Percentiles rank a stretch among this genome's conserved stretches.
These are phyloP conservation scores for Ptilodon capucinus DNA, from an alignment of 2,888 invertebrate genomes.

Conservation along the genomic window DNA sequence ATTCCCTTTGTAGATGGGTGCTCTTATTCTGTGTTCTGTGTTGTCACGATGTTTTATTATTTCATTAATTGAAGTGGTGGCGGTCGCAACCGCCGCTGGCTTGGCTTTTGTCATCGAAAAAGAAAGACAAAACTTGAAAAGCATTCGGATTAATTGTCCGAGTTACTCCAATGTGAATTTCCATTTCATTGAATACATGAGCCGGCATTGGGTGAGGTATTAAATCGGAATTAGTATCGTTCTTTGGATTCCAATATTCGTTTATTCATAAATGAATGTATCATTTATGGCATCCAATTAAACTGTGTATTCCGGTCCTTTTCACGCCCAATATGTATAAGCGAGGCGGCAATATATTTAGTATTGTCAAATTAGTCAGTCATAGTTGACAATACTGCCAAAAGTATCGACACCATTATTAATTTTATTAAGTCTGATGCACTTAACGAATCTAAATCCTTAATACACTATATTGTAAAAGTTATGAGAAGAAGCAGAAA, in stretches of 20 bases:
- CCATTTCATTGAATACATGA: conserved; percentile 34
- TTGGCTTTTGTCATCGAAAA: conserved; percentile 37
- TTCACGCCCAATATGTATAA: no score
- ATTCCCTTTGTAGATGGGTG: conserved; percentile 14
- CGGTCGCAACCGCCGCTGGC: conserved; percentile 23
- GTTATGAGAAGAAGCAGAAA: neutral
- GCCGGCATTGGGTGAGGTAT: conserved; percentile 9
- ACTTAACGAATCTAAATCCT: no score
- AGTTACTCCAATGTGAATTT: conserved; percentile 41
- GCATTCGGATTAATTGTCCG: conserved; percentile 42
- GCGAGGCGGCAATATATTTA: no score
- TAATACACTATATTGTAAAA: no score
- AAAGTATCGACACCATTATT: no score
- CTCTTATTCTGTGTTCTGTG: conserved; percentile 19
- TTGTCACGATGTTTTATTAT: conserved; percentile 44
- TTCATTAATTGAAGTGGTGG: conserved; percentile 48
- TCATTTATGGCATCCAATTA: no score
- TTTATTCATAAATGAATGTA: no score
- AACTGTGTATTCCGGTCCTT: no score
- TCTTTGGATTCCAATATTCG: conserved; percentile 17
- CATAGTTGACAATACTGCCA: no score
- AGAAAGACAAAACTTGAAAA: conserved; percentile 38
- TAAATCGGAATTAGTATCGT: conserved; percentile 17
- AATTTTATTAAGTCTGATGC: no score
- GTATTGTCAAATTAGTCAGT: no score